Percentiles rank a stretch among this genome's conserved stretches.
Evolutionary conservation across 2,888 invertebrate genomes (phyloP).

Genomic region (Aleiodes testaceus): DNA sequence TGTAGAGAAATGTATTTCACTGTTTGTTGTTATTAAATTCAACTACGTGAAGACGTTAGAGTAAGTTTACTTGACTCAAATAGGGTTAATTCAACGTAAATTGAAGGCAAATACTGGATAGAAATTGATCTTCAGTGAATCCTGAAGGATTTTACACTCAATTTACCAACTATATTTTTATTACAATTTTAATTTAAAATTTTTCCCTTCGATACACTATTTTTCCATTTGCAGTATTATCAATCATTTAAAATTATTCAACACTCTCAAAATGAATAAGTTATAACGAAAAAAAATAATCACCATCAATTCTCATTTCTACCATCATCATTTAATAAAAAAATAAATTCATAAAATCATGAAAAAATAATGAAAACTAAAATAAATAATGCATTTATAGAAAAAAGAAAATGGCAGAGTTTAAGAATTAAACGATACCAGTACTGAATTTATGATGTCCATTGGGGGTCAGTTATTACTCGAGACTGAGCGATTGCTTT

Average conservation of each 20-base stretch:
- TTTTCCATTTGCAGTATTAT: slow-evolving; percentile 3
- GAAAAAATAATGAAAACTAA: background rate
- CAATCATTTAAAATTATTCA: slow-evolving; percentile 4
- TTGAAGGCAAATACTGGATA: slow-evolving; percentile 62
- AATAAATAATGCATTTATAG: slow-evolving; percentile 11
- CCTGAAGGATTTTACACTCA: slow-evolving; percentile 12
- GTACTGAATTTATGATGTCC: slow-evolving; percentile 53
- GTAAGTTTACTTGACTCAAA: slow-evolving; percentile 55
- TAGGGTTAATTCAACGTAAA: slow-evolving; percentile 59
- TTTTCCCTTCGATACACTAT: background rate
- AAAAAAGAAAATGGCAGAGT: slow-evolving; percentile 28
- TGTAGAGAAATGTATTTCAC: slow-evolving; percentile 12
- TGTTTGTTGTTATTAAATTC: slow-evolving; percentile 27
- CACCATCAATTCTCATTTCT: slow-evolving; percentile 7
- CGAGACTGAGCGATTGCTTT: slow-evolving; percentile 68
- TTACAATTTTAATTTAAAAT: background rate
- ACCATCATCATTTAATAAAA: no score
- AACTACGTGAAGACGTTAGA: slow-evolving; percentile 21
- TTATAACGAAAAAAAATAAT: slow-evolving; percentile 8
- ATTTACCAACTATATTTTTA: background rate
- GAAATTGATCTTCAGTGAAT: slow-evolving; percentile 30
- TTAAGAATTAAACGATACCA: slow-evolving; percentile 46
- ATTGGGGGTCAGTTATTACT: slow-evolving; percentile 65
- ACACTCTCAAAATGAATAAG: background rate
- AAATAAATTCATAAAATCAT: no score